Base-by-base conservation (phyloP, 2,797 vertebrate species). In the Erpetoichthys calabaricus region DNA sequence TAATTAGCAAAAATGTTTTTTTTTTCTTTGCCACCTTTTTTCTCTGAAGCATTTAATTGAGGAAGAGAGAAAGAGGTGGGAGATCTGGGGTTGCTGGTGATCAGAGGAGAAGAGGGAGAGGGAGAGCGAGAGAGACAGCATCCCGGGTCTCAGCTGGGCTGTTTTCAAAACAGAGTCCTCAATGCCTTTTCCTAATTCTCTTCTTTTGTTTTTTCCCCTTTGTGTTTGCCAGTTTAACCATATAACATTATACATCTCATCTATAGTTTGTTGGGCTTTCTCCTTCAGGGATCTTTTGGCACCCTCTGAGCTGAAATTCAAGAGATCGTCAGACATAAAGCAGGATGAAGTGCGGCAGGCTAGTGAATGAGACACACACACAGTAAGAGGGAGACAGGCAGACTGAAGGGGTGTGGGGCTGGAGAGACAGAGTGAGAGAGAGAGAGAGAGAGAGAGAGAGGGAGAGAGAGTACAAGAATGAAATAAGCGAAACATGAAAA, bases 191-290 rank as follows among this genome's bases (percentile, higher is more conserved):
- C 86, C 88, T 94, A 94, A 95, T 96, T 94, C 90, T 90, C 68
- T 70, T 78, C 90, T 88, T 94, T 96, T 93, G 89, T 94, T 92
- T 95, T 91, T 90, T 76, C 45, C 70, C 75, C 81, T 91, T 94
- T 97, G 89, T 97, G 85, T 89, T 91, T 94, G 90, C 89, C 89
- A 93, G 87, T 90, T 91, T 97, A 89, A 98, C 91, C 94, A 96
- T 96, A 89, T 94, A 97, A 97, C 89, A 81, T 94, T 92, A 92
- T 94, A 90, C 94, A 98, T 98, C 94, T 98, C 92, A 79, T 94
- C 86, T 89, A 87, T 90, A 88, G 91, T 89, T 88, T 91, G 89
- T 88, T 89, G 88, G 85, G 80, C 83, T 87, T 86, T 85, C 87
- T 90, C 80, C 82, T 87, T 86, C 80, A 81, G 90, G 87, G 87